These are phyloP conservation scores for Lasiommata megera DNA, from an alignment of 2,888 invertebrate genomes.

Conservation along the genomic window DNA sequence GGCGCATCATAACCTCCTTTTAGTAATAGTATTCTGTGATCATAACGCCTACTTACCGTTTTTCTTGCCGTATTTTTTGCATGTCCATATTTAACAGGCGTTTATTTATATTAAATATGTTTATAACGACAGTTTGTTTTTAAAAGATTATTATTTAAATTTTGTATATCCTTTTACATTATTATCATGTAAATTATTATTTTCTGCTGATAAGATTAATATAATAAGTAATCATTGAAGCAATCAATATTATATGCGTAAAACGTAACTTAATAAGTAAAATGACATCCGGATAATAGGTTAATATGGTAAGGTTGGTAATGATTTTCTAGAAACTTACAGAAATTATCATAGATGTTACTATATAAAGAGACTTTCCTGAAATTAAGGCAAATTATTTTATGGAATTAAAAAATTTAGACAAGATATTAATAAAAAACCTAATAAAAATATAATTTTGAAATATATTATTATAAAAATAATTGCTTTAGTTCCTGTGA, in stretches of 20 bases:
- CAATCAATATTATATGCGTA: slow-evolving; percentile 16
- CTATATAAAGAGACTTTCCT: slow-evolving; percentile 33
- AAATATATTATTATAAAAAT: too few species aligned
- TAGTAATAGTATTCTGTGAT: too few species aligned
- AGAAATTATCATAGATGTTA: slow-evolving; percentile 53
- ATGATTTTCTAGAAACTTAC: slow-evolving; percentile 63
- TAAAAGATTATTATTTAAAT: too few species aligned
- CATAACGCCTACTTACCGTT: too few species aligned
- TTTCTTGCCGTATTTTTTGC: background rate
- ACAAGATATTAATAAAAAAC: too few species aligned
- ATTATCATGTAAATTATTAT: too few species aligned
- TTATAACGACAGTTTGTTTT: background rate
- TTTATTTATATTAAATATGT: too few species aligned
- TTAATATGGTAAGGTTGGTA: slow-evolving; percentile 36
- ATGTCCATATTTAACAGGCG: background rate
- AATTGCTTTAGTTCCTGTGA: too few species aligned
- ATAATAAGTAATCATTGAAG: background rate
- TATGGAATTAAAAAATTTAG: too few species aligned
- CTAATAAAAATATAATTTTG: too few species aligned
- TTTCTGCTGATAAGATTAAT: background rate
- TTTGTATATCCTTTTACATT: too few species aligned
- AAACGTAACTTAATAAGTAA: slow-evolving; percentile 35
- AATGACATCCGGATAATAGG: slow-evolving; percentile 51
- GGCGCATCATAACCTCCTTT: too few species aligned
- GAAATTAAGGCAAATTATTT: background rate